These are phyloP conservation scores for Fregata magnificens DNA, from an alignment of 2,113 vertebrate species.

Conservation along the genomic window DNA sequence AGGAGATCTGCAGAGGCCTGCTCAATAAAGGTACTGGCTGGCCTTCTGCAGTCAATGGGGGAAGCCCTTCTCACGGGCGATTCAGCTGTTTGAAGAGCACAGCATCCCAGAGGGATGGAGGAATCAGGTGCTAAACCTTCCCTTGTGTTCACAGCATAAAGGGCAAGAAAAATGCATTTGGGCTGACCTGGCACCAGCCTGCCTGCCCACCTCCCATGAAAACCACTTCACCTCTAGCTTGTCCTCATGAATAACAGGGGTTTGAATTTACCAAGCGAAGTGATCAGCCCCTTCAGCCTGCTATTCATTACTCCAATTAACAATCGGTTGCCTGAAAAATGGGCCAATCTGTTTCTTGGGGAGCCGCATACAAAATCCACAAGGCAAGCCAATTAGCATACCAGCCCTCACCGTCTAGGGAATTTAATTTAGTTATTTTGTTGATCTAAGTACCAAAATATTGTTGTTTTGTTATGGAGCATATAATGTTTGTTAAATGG, in stretches of 20 bases:
- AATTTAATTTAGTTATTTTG: constrained; percentile 70
- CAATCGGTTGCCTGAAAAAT: constrained; percentile 80
- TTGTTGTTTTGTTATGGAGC: constrained; percentile 59
- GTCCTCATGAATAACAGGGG: constrained; percentile 62
- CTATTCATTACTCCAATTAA: constrained; percentile 88
- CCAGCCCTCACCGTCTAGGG: constrained; percentile 66
- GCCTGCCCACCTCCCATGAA: constrained; percentile 31
- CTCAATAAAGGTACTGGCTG: background rate
- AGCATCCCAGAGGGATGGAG: background rate
- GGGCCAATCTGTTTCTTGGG: constrained; percentile 82
- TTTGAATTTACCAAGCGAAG: constrained; percentile 77
- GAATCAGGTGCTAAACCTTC: background rate
- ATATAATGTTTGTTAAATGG: constrained; percentile 74
- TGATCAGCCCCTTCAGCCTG: constrained; percentile 61
- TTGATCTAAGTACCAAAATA: constrained; percentile 69
- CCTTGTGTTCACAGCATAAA: background rate
- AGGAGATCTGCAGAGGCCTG: background rate
- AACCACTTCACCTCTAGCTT: constrained; percentile 35
- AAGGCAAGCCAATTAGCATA: constrained; percentile 77
- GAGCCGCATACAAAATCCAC: constrained; percentile 59
- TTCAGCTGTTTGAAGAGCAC: background rate
- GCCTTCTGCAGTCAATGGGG: background rate
- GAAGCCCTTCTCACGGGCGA: fast-evolving
- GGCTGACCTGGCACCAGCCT: constrained; percentile 55
- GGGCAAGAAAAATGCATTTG: background rate